phyloP scores from a whole-genome alignment of 2,888 invertebrate species.

The Lissonota sp. region DNA sequence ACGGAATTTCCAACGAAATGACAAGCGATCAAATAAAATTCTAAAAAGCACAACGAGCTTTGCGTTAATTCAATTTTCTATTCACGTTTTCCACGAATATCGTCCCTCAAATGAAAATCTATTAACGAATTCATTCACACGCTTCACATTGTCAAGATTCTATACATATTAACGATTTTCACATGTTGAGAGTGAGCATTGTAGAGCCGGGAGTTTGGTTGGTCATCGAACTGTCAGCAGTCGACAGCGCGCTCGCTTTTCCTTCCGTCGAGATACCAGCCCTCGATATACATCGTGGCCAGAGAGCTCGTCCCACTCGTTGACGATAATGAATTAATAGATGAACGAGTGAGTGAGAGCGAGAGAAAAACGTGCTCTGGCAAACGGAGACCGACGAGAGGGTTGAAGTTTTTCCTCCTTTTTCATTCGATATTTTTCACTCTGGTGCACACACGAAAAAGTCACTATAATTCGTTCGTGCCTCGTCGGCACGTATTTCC shows the following conservation, averaged over 20 bases:
- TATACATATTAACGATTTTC: conserved; percentile 42
- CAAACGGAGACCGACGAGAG: conserved; percentile 24
- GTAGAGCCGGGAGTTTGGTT: conserved; percentile 27
- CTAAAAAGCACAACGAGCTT: no score
- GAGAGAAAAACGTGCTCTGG: conserved; percentile 2
- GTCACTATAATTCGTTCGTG: conserved; percentile 16
- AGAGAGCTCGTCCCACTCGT: conserved; percentile 9
- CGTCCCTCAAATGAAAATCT: conserved; percentile 10
- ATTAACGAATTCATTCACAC: conserved; percentile 18
- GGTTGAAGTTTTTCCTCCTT: conserved; percentile 20
- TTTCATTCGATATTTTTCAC: conserved; percentile 10
- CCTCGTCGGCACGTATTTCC: conserved; percentile 15
- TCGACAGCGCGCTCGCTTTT: conserved; percentile 19
- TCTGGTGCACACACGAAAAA: conserved; percentile 3
- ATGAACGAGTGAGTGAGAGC: conserved; percentile 46
- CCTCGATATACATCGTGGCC: conserved; percentile 16
- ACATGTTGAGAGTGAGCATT: conserved; percentile 11
- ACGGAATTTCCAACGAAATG: no score
- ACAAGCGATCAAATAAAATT: no score
- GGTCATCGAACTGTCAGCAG: conserved; percentile 52
- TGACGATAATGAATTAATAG: conserved; percentile 59
- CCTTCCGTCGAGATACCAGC: conserved; percentile 4
- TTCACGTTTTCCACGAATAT: neutral
- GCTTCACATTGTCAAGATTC: neutral
- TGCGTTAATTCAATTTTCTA: neutral